A percentile compares a stretch with the other conserved stretches of the same genome.
phyloP scores from a whole-genome alignment of 2,797 vertebrate genomes.

The Gallirallus australis region DNA sequence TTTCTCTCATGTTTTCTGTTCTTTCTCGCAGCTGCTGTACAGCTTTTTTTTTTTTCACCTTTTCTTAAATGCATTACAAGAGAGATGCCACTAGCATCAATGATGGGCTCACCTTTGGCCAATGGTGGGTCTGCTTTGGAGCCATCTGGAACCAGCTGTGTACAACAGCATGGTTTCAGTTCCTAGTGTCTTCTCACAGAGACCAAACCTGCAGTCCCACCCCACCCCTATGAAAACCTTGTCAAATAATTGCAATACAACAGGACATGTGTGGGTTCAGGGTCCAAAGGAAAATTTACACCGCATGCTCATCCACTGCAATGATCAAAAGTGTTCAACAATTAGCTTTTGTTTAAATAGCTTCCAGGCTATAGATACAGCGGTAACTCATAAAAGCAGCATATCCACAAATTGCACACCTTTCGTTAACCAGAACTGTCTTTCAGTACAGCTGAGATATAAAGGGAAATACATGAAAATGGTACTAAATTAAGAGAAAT shows the following conservation, averaged over 20 bases:
- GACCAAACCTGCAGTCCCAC: neutral
- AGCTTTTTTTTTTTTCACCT: neutral
- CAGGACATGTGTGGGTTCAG: neutral
- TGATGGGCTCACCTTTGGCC: neutral
- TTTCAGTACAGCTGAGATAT: neutral
- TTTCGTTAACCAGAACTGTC: neutral
- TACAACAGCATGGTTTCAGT: neutral
- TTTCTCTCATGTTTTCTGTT: neutral
- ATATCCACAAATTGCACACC: neutral
- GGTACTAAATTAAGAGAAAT: neutral
- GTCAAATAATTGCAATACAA: neutral
- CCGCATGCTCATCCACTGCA: neutral
- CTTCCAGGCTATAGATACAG: neutral
- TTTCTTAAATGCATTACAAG: neutral
- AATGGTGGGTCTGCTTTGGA: neutral
- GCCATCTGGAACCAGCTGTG: accelerated
- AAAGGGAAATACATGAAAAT: neutral
- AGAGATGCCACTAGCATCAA: neutral
- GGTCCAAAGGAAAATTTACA: neutral
- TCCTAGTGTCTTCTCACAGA: neutral
- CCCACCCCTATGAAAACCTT: neutral
- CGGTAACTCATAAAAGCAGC: neutral
- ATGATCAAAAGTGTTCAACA: neutral
- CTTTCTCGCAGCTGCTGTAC: neutral
- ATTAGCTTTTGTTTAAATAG: neutral